Evolutionary conservation across 2,113 vertebrate genomes (phyloP).

Genomic region (Syngnathus typhle): DNA sequence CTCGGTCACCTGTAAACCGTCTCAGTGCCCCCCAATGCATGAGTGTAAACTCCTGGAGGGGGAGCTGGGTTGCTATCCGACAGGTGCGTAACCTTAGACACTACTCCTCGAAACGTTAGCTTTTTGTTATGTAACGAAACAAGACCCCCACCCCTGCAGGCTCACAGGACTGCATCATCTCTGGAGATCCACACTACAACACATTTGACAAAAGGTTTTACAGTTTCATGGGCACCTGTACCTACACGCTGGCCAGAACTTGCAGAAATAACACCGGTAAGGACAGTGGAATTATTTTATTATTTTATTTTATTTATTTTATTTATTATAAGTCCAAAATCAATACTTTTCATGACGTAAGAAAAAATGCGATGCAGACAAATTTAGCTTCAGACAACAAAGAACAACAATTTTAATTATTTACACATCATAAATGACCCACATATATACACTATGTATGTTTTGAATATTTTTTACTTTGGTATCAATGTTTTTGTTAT

Average conservation of each 20-base stretch:
- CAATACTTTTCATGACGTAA: too few relatives aligned
- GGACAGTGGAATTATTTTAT: neutral
- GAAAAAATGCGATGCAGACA: too few relatives aligned
- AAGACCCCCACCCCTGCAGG: slow-evolving; percentile 33
- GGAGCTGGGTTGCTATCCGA: slow-evolving; percentile 69
- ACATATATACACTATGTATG: too few relatives aligned
- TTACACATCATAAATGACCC: too few relatives aligned
- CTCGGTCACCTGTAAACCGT: slow-evolving; percentile 44
- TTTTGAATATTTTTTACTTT: neutral
- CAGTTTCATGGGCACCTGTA: slow-evolving; percentile 83
- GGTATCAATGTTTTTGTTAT: too few relatives aligned
- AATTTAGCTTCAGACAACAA: too few relatives aligned
- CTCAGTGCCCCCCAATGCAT: slow-evolving; percentile 61
- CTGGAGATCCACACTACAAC: slow-evolving; percentile 81
- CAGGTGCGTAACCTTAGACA: slow-evolving; percentile 44
- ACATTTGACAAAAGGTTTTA: slow-evolving; percentile 78
- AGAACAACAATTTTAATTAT: too few relatives aligned
- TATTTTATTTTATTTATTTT: too few relatives aligned
- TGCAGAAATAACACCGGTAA: slow-evolving; percentile 67
- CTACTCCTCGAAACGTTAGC: neutral
- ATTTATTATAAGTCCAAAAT: too few relatives aligned
- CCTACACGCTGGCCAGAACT: slow-evolving; percentile 72
- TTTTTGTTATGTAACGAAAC: neutral
- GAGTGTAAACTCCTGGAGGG: slow-evolving; percentile 64
- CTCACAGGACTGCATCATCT: slow-evolving; percentile 73